Evolutionary conservation across 1,140 invertebrate genomes (phyloP), one percentile per base, ranked within the genome.

Genomic region (Trichomalopsis sarcophagae): DNA sequence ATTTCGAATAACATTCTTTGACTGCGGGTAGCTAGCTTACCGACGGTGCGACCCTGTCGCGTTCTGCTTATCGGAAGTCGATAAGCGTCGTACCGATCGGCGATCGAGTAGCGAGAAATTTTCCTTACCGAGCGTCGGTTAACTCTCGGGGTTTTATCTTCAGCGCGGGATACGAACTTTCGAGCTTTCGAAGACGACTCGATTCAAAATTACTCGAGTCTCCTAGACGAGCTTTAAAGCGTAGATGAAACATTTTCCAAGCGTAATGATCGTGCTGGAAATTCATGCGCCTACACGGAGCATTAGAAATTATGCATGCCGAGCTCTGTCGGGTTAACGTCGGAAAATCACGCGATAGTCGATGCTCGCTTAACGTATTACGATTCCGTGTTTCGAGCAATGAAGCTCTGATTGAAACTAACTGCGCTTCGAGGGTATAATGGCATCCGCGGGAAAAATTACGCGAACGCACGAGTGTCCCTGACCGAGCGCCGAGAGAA

Each of bases 371-470:
- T 36, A 36, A 69, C n/a, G 30, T 23, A 23, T 27, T 36, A 17
- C 13, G 73, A 74, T 17, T 74, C n/a, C 73, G n/a, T 74, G 33
- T 74, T 36, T 74, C 14, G 4, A 9, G 30, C 73, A 74, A 74
- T 74, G 17, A 23, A 74, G 73, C 30, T 36, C 5, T 74, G 36
- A 74, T 74, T 40, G 33, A 74, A n/a, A 14, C 33, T 74, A 74
- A 74, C 33, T 40, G 73, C 73, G 1, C n/a, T 40, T 40, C 73
- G 73, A 74, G 73, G 73, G 10, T 74, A 74, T 74, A 36, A 44
- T 44, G 40, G 40, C 40, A 40, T 17, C 73, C 1, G 11, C 5
- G n/a, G 62, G 62, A 66, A 66, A 66, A 66, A 66, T n/a, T 44
- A 44, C 40, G 9, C 40, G 40, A 10, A 7, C 68, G 68, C 27